A percentile compares a stretch with the other conserved stretches of the same genome.
phyloP scores from a whole-genome alignment of 2,888 invertebrate species.

The Slavum lentiscoides region DNA sequence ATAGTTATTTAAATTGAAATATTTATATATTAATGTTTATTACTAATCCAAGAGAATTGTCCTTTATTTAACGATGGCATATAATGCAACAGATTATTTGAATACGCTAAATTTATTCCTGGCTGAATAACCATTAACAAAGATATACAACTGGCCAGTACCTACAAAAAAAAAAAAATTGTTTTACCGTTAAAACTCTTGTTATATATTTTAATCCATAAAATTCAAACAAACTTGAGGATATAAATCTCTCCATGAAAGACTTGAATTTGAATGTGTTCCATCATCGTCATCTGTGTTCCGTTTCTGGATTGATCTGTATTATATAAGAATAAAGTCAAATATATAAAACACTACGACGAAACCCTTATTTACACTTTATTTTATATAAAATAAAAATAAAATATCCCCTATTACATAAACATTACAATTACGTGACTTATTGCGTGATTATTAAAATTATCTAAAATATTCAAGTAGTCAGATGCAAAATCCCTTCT shows the following conservation, averaged over 20 bases:
- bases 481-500: too few relatives aligned
- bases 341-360: too few relatives aligned
- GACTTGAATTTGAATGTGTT: not conserved
- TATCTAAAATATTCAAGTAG: too few relatives aligned
- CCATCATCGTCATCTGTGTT: not conserved
- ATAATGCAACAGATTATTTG: constrained; percentile 61
- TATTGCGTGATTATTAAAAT: too few relatives aligned
- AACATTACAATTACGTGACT: too few relatives aligned
- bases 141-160: constrained; percentile 58
- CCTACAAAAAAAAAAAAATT: constrained; percentile 43
- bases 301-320: not conserved
- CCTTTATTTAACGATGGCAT: constrained; percentile 62
- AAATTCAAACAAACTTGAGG: constrained; percentile 23
- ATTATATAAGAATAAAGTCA: not conserved
- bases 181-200: not conserved
- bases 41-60: constrained; percentile 67
- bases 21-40: constrained; percentile 33
- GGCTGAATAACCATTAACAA: constrained; percentile 64
- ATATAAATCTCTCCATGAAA: constrained; percentile 40
- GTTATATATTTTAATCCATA: not conserved
- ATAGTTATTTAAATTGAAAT: too few relatives aligned
- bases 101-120: constrained; percentile 66
- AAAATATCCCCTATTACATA: too few relatives aligned
- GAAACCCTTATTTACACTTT: too few relatives aligned
- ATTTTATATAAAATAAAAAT: too few relatives aligned